Conservation (phyloP, 2,888 invertebrate genomes). For the Spodoptera exigua region DNA sequence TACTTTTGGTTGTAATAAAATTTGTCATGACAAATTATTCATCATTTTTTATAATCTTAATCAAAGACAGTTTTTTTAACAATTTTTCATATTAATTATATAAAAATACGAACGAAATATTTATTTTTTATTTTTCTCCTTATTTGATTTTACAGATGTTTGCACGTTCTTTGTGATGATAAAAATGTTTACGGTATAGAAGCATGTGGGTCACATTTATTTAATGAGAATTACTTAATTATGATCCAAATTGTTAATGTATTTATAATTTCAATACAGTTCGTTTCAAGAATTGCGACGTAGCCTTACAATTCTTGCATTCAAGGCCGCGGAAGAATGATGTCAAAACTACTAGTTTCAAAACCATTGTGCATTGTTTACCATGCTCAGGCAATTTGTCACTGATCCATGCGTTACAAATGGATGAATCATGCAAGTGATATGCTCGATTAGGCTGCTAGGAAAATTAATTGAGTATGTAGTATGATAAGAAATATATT, state of each 20-base stretch:
- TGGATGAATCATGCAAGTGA: constrained; percentile 7
- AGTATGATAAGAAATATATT: too few species aligned
- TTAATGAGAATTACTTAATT: constrained; percentile 21
- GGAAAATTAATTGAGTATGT: neutral
- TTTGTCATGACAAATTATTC: constrained; percentile 77
- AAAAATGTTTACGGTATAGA: constrained; percentile 36
- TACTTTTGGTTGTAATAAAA: constrained; percentile 73
- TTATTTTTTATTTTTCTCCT: constrained; percentile 56
- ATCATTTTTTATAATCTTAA: constrained; percentile 76
- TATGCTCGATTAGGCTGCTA: constrained; percentile 3
- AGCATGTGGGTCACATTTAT: constrained; percentile 30
- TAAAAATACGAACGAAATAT: constrained; percentile 76
- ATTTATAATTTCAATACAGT: constrained; percentile 21
- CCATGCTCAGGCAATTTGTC: too few species aligned
- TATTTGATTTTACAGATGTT: constrained; percentile 20
- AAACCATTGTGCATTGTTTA: constrained; percentile 19
- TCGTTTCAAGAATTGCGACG: constrained; percentile 1
- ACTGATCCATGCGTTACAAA: too few species aligned
- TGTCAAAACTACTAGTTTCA: constrained; percentile 27
- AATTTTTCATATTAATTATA: constrained; percentile 87
- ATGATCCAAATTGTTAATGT: constrained; percentile 5
- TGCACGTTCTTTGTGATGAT: constrained; percentile 9
- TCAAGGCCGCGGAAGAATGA: constrained; percentile 28
- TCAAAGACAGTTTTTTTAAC: constrained; percentile 86
- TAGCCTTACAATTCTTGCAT: neutral